These are phyloP conservation scores for Parascotia fuliginaria DNA, from an alignment of 2,888 invertebrate species.

Conservation along the genomic window DNA sequence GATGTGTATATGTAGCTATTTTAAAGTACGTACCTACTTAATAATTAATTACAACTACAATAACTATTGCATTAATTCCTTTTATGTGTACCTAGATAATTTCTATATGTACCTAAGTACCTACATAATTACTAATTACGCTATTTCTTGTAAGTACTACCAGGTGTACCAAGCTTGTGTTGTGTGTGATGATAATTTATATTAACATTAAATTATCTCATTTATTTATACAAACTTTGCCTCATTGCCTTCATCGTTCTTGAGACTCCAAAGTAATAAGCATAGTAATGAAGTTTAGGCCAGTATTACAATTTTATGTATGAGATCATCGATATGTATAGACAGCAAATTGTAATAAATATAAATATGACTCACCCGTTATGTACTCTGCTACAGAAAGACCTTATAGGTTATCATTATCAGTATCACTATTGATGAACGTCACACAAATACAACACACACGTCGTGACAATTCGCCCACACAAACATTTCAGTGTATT, in stretches of 20 bases:
- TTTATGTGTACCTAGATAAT: too few species aligned
- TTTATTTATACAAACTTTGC: background rate
- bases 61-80: too few species aligned
- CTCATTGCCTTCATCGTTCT: constrained; percentile 17
- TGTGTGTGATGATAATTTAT: too few species aligned
- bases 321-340: constrained; percentile 83
- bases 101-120: too few species aligned
- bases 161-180: too few species aligned
- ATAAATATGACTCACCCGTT: constrained; percentile 85
- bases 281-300: constrained; percentile 51
- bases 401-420: constrained; percentile 82
- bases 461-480: constrained; percentile 50
- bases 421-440: constrained; percentile 73
- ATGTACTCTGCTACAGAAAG: constrained; percentile 77
- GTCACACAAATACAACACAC: constrained; percentile 68
- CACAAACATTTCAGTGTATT: constrained; percentile 52
- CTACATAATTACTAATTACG: too few species aligned
- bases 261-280: constrained; percentile 39
- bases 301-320: constrained; percentile 59
- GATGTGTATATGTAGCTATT: too few species aligned
- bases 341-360: constrained; percentile 81
- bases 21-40: too few species aligned
- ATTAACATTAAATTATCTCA: too few species aligned
- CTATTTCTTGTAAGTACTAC: too few species aligned
- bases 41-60: too few species aligned